phyloP scores from a whole-genome alignment of 2,113 vertebrate genomes.

The Prietella phreatophila region DNA sequence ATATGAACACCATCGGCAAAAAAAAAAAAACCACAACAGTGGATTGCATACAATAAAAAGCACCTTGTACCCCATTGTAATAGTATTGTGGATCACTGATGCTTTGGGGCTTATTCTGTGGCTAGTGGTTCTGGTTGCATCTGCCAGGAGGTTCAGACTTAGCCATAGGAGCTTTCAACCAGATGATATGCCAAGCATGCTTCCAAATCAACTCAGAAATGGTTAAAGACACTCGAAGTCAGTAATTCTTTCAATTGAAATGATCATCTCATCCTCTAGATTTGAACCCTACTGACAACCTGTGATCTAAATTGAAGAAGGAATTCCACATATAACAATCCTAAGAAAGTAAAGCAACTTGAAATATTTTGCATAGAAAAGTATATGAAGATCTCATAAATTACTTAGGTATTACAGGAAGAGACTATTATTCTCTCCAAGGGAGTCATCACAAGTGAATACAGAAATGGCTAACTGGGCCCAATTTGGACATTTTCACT shows the following conservation, averaged over 20 bases:
- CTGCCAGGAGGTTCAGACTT: not conserved
- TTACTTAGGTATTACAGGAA: no score
- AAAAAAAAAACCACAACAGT: not conserved
- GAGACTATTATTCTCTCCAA: no score
- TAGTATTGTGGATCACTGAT: not conserved
- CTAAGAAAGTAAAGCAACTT: no score
- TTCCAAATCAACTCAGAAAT: not conserved
- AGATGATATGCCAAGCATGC: not conserved
- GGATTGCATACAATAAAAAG: not conserved
- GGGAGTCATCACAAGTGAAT: not conserved
- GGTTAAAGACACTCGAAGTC: not conserved
- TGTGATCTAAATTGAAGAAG: not conserved
- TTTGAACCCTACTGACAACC: not conserved
- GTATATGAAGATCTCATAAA: not conserved
- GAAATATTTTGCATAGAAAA: no score
- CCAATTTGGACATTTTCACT: no score
- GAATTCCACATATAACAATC: not conserved
- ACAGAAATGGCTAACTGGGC: no score
- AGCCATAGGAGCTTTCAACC: not conserved
- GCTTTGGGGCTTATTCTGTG: not conserved
- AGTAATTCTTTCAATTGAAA: not conserved
- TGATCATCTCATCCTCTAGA: not conserved
- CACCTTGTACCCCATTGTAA: not conserved
- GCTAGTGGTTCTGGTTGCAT: not conserved
- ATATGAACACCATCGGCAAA: not conserved